These are phyloP conservation scores for Agrypnus murinus DNA, from an alignment of 2,888 invertebrate genomes.

Conservation along the genomic window DNA sequence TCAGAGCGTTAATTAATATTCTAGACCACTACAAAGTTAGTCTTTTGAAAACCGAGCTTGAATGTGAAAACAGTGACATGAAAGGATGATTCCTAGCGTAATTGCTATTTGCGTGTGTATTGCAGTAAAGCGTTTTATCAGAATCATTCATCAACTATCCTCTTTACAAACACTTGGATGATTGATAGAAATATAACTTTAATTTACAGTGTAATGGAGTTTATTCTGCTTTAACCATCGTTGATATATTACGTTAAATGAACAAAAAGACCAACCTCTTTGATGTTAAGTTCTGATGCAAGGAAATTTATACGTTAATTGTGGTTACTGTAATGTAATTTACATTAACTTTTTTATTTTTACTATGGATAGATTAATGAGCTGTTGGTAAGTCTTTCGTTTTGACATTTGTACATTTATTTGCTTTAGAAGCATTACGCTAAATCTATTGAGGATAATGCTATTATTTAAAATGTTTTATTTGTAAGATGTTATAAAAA, in stretches of 20 bases:
- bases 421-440: too few species aligned
- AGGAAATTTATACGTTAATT: not conserved
- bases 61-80: conserved; percentile 1
- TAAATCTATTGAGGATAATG: too few species aligned
- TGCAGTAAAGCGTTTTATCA: conserved; percentile 31
- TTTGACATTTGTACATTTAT: too few species aligned
- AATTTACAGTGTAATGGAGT: conserved; percentile 11
- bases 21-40: not conserved
- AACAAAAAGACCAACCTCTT: too few species aligned
- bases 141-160: conserved; percentile 29
- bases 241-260: not conserved
- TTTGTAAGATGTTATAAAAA: too few species aligned
- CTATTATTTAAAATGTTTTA: too few species aligned
- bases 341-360: not conserved
- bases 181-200: conserved; percentile 28
- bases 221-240: not conserved
- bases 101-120: conserved; percentile 31
- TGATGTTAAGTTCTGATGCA: not conserved
- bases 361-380: not conserved
- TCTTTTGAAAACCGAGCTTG: not conserved
- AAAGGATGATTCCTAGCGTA: conserved; percentile 21
- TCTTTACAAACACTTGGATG: conserved; percentile 18
- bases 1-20: not conserved
- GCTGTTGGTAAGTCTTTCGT: not conserved
- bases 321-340: not conserved